Percentiles rank a stretch among this genome's conserved stretches.
These are phyloP conservation scores for Micromussa lordhowensis DNA, from an alignment of 92 coral and sea anemone species.

Conservation along the genomic window DNA sequence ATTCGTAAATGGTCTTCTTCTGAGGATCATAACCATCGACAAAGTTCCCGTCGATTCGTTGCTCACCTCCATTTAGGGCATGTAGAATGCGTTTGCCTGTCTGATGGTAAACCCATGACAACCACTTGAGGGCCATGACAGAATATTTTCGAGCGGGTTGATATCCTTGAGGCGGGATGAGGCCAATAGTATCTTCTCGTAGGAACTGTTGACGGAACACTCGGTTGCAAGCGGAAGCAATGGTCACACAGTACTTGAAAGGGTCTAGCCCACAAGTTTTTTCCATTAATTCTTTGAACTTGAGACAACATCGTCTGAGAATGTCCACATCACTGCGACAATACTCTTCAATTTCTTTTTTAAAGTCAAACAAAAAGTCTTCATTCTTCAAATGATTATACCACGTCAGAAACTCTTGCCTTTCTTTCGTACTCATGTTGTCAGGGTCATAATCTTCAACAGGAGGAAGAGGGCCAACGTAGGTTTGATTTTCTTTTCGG, in stretches of 20 bases:
- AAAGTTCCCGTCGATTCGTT: not conserved
- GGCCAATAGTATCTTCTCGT: too few relatives aligned
- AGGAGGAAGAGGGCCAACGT: too few relatives aligned
- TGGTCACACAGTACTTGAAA: conserved; percentile 47
- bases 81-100: too few relatives aligned
- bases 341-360: conserved; percentile 43
- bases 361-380: conserved; percentile 55
- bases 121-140: conserved; percentile 36
- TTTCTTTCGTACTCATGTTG: too few relatives aligned
- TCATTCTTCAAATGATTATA: conserved; percentile 7
- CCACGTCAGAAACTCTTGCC: conserved; percentile 55
- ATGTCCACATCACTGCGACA: conserved; percentile 70
- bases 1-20: conserved; percentile 25
- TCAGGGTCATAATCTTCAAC: too few relatives aligned
- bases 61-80: too few relatives aligned
- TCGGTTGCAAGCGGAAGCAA: conserved; percentile 48
- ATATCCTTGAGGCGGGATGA: conserved; percentile 62
- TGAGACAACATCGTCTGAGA: conserved; percentile 51
- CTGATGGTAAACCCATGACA: too few relatives aligned
- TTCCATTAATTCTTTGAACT: conserved; percentile 44
- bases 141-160: conserved; percentile 44
- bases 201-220: conserved; percentile 47
- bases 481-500: too few relatives aligned
- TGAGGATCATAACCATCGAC: conserved; percentile 42
- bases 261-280: conserved; percentile 43